Base-by-base conservation (phyloP, 2,113 vertebrate genomes). In the Pluvianellus socialis region DNA sequence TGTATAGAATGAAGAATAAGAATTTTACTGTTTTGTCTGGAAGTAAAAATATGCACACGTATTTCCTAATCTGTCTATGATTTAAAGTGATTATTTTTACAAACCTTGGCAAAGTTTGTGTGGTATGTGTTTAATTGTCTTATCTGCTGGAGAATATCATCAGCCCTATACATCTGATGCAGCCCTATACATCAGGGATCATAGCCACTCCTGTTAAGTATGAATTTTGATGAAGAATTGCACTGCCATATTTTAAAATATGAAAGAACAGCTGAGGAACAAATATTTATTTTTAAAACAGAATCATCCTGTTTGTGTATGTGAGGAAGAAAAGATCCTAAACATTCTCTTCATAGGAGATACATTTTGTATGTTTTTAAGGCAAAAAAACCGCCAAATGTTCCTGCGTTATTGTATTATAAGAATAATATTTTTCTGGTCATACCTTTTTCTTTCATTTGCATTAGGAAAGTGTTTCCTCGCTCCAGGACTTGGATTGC, bases 251-350 rank as follows among this genome's bases (percentile, higher is more conserved):
- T 73, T 87, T 92, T 44, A 49, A 95, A 93, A 80, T 49, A 63
- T 3, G 61, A 91, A 75, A 92, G 3, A 84, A 73, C 9, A 88
- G 50, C 52, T 14, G 44, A 68, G 44, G 33, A 94, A 86, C 23
- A 92, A 77, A 65, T 93, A 77, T 35, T 97, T 89, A 26, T 72
- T 95, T 95, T 88, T 79, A 75, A 61, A 92, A 52, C 22, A 82
- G 76, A 88, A 59, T 47, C 19, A 44, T 40, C 68, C n/a, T 30
- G 79, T 40, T 66, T 50, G 8, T 90, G 68, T 59, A 66, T 67
- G 62, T 22, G 33, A 50, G 33, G 45, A 20, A n/a, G 14, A 76
- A 73, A 52, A 81, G 79, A 49, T 65, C 5, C 9, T 17, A 56
- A 86, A 52, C 7, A 65, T 65, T 95, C 17, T 59, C 18, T 97